A percentile compares a stretch with the other conserved stretches of the same genome.
Evolutionary conservation across 2,888 invertebrate genomes (phyloP).

Genomic region (Parelbella ahira): DNA sequence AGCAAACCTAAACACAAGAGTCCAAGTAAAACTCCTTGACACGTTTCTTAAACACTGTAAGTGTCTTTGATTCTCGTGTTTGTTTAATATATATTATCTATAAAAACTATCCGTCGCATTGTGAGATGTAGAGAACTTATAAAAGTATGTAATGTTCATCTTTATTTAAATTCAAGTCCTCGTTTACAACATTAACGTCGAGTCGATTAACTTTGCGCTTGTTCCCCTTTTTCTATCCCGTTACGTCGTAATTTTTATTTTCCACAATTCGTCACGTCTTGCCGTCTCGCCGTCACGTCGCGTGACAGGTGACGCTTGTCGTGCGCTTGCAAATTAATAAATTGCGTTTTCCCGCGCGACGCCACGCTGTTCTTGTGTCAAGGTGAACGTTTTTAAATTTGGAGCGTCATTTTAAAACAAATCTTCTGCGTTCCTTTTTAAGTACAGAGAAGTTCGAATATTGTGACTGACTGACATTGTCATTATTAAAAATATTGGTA

Average conservation of each 20-base stretch:
- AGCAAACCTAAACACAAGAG: too few species aligned
- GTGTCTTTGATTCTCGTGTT: too few species aligned
- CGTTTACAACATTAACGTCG: conserved; percentile 32
- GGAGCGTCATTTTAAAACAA: too few species aligned
- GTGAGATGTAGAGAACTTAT: background rate
- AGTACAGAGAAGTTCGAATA: too few species aligned
- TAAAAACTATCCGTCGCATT: too few species aligned
- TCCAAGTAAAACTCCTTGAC: too few species aligned
- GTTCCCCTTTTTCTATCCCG: conserved; percentile 44
- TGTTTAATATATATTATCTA: too few species aligned
- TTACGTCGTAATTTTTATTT: conserved; percentile 67
- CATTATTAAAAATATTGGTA: too few species aligned
- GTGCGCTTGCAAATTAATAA: conserved; percentile 56
- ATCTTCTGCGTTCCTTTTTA: too few species aligned
- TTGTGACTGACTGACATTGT: too few species aligned
- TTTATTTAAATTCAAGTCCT: conserved; percentile 23
- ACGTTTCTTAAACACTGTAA: too few species aligned
- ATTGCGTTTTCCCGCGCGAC: conserved; percentile 50
- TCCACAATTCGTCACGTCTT: conserved; percentile 64
- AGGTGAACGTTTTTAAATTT: conserved; percentile 9
- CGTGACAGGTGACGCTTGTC: conserved; percentile 59
- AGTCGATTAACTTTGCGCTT: conserved; percentile 59
- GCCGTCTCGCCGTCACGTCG: conserved; percentile 42
- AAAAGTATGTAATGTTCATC: conserved; percentile 20
- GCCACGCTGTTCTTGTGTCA: conserved; percentile 32